A percentile compares a stretch with the other conserved stretches of the same genome.
Conservation (phyloP, 2,113 vertebrate genomes). For the Vanacampus margaritifer region DNA sequence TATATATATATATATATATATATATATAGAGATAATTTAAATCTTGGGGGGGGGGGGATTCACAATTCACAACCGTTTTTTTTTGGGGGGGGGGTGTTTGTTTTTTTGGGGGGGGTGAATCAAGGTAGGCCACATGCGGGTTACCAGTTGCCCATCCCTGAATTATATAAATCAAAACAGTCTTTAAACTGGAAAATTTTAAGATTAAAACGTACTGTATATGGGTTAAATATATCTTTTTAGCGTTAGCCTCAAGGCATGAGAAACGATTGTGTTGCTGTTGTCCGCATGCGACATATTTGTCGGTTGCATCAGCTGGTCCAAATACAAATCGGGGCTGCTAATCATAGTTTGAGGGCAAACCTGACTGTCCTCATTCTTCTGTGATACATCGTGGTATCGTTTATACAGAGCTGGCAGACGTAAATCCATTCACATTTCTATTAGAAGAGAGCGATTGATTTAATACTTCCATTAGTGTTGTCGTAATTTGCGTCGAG, state of each 20-base stretch:
- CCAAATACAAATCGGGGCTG: constrained; percentile 30
- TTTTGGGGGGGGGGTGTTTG: too few relatives aligned
- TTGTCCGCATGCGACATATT: constrained; percentile 30
- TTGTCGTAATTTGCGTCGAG: background rate
- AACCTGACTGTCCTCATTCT: constrained; percentile 26
- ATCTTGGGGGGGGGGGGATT: too few relatives aligned
- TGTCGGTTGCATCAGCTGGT: constrained; percentile 35
- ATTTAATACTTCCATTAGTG: background rate
- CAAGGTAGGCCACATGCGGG: too few relatives aligned
- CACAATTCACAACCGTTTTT: too few relatives aligned
- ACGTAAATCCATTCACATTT: constrained; percentile 43
- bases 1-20: too few relatives aligned
- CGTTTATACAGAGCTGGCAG: constrained; percentile 33
- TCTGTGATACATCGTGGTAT: constrained; percentile 25
- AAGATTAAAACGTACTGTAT: constrained; percentile 6
- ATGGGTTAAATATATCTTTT: constrained; percentile 15
- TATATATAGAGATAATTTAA: too few relatives aligned
- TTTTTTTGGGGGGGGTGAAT: too few relatives aligned
- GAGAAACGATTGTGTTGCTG: constrained; percentile 15
- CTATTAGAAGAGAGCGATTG: background rate
- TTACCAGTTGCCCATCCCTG: too few relatives aligned
- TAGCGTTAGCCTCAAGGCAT: constrained; percentile 3
- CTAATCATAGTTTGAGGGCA: constrained; percentile 42
- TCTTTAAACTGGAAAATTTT: constrained; percentile 15
- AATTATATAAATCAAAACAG: too few relatives aligned